Evolutionary conservation across 1,140 invertebrate genomes (phyloP), one percentile per base, ranked within the genome.

Genomic region (Chionoecetes opilio): DNA sequence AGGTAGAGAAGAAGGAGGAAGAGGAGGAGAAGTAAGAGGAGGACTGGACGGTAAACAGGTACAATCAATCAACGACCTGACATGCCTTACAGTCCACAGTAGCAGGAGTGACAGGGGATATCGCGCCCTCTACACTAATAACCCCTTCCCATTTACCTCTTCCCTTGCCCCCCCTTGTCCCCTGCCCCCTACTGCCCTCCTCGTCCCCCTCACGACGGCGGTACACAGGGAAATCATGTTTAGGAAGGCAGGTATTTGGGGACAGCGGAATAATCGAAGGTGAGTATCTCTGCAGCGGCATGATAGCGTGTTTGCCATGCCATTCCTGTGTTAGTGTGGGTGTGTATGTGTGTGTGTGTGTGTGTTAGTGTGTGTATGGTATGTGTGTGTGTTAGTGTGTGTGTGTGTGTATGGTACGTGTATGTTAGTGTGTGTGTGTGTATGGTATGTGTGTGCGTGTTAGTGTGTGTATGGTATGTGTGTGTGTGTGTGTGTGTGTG

Each of bases 401-500:
- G 53, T 75, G 53, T 75, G 53, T 75, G 53, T 75, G 53, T 75
- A 21, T 75, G 53, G 53, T 75, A 21, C 26, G 53, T 75, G 53
- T 75, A 21, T 75, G 53, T 75, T 6, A 14, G 53, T 75, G 53
- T 75, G 53, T 75, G 53, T 75, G 53, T 75, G 53, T 75, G 53
- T 75, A 2, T 75, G 53, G 53, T 9, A 21, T 75, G 53, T 75
- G 53, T 75, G 53, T 75, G 53, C 26, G 53, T 75, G 53, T 75
- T 6, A 14, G 53, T 75, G 53, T 75, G 53, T 75, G 53, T 75
- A 21, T 75, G 53, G 53, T 75, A 21, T 75, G 53, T 75, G 53
- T 75, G 53, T 75, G 53, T 75, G 53, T 75, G 53, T 75, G 53
- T 75, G 53, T 75, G 53, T 75, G 53, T 75, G 53, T 75, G 53